Evolutionary conservation across 2,888 invertebrate genomes (phyloP).

Genomic region (Agonopterix subpropinquella): DNA sequence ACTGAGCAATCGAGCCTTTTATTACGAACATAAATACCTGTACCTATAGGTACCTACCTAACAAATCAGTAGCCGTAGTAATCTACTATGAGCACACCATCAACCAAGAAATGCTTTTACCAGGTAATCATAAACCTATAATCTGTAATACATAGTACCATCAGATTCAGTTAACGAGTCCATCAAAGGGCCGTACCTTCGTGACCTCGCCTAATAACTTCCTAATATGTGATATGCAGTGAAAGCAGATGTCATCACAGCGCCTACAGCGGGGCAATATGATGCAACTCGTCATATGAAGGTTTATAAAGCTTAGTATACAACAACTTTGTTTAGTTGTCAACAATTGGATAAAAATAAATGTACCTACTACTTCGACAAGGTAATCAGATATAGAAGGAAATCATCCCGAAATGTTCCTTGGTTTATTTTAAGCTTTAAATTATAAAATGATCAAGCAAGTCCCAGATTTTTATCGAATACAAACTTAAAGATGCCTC

Average conservation of each 20-base stretch:
- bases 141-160: constrained; percentile 16
- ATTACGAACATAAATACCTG: too few relatives aligned
- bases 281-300: constrained; percentile 17
- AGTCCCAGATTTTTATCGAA: too few relatives aligned
- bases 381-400: too few relatives aligned
- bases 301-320: neutral
- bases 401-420: too few relatives aligned
- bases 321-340: neutral
- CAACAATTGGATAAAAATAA: too few relatives aligned
- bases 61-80: neutral
- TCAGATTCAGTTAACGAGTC: constrained; percentile 35
- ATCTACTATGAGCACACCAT: too few relatives aligned
- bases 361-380: too few relatives aligned
- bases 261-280: constrained; percentile 12
- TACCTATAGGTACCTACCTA: too few relatives aligned
- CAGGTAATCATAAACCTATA: constrained; percentile 10
- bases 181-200: constrained; percentile 12
- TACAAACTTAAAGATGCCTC: too few relatives aligned
- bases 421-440: too few relatives aligned
- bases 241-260: constrained; percentile 30
- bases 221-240: constrained; percentile 36
- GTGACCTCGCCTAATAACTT: constrained; percentile 25
- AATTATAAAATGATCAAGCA: too few relatives aligned
- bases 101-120: neutral
- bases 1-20: too few relatives aligned